A percentile compares a stretch with the other conserved stretches of the same genome.
Conservation (phyloP, 2,113 vertebrate species). For the Indicator indicator region DNA sequence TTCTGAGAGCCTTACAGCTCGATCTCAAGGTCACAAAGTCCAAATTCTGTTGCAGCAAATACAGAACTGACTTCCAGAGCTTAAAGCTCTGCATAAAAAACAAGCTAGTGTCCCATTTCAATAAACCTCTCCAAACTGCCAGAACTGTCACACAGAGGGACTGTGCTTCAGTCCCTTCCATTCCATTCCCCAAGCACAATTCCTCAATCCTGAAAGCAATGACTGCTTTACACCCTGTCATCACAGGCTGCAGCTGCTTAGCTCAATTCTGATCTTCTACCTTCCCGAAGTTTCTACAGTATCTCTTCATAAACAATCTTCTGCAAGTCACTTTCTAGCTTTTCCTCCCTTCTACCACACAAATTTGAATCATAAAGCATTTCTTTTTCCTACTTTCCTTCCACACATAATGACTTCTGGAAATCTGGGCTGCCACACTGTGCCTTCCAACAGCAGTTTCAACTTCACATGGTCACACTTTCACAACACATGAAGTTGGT, state of each 20-base stretch:
- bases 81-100: background rate
- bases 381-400: background rate
- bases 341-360: background rate
- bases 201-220: background rate
- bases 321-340: background rate
- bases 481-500: background rate
- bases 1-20: background rate
- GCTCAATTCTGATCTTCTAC: background rate
- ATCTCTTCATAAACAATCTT: background rate
- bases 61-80: background rate
- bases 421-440: background rate
- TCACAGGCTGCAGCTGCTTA: background rate
- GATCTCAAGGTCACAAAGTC: constrained; percentile 25
- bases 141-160: background rate
- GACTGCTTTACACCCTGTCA: background rate
- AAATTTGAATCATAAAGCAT: background rate
- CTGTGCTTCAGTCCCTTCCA: background rate
- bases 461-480: background rate
- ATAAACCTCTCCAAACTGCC: background rate
- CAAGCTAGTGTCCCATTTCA: background rate
- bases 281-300: background rate
- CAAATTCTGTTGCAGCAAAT: background rate
- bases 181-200: background rate
- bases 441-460: background rate
- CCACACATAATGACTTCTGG: background rate